These are phyloP conservation scores for Scrobipalpa atriplicella DNA, from an alignment of 2,888 invertebrate species.

Conservation along the genomic window DNA sequence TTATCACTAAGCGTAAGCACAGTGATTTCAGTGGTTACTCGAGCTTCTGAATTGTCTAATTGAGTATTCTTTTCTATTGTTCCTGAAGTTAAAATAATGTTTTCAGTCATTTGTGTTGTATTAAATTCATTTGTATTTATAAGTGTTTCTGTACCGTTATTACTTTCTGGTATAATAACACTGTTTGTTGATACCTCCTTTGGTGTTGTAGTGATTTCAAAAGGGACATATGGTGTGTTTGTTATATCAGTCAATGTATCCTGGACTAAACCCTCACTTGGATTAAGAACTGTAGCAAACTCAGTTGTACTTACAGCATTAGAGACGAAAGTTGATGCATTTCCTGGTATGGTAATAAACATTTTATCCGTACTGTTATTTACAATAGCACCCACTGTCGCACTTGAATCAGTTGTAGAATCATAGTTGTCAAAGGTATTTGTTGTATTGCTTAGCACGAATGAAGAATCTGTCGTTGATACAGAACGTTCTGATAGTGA, in stretches of 20 bases:
- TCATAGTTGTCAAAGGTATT: not conserved
- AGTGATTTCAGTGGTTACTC: not conserved
- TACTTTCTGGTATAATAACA: not conserved
- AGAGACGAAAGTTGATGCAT: not conserved
- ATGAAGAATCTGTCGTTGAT: conserved; percentile 1
- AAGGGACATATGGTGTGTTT: not conserved
- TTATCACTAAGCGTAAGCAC: not conserved
- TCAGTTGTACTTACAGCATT: not conserved
- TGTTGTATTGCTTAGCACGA: not conserved
- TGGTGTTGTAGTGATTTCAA: not conserved
- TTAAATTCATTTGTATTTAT: not conserved
- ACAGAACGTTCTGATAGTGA: conserved; percentile 9
- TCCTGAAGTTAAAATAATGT: not conserved
- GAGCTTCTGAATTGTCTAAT: not conserved
- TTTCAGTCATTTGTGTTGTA: not conserved
- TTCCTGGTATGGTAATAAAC: not conserved
- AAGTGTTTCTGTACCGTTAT: not conserved
- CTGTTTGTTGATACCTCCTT: not conserved
- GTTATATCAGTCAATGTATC: not conserved
- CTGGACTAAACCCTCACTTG: no score
- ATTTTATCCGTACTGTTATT: no score
- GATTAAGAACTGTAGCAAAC: not conserved
- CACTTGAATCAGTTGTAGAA: not conserved
- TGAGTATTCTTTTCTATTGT: not conserved
- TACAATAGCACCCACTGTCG: no score